Evolutionary conservation across 2,113 vertebrate species (phyloP), one percentile per base, ranked within the genome.

Genomic region (Malurus cyaneus): DNA sequence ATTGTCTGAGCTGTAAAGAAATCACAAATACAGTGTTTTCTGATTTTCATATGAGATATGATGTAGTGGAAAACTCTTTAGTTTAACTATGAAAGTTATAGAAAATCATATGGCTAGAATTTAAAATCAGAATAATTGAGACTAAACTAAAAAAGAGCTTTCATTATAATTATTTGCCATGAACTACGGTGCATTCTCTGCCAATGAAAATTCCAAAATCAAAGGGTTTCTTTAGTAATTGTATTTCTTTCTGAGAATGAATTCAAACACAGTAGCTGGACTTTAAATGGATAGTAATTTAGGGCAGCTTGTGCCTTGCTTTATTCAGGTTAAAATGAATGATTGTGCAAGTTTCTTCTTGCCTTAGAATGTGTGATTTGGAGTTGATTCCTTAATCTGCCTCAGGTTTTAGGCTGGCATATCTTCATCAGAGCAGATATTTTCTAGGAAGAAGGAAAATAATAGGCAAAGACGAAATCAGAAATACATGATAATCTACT

Each of bases 371-470:
- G 12, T 77, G 26, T 50, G 62, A 78, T 86, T 84, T 89, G 41
- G 28, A 60, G 26, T 42, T 64, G 44, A 34, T 82, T 91, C 34
- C 89, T 93, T 46, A 81, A 4, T 57, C 57, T 79, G 2, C 49
- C 41, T 74, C 28, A 29, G 14, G 4, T 60, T 91, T 89, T 87
- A 20, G 50, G 16, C 36, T 70, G 70, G 20, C 5, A 6, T 85
- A 41, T 69, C 61, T 94, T 83, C 23, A 67, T 44, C 61, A 67
- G 39, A 62, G 14, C 18, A 69, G 12, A 3, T 80, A 32, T 90
- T 89, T 94, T 42, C n/a, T 71, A 53, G 66, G 62, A 89, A 89
- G 46, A 74, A 81, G 59, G 29, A 72, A 80, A 69, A 52, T 49
- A 69, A 80, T 62, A 78, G 24, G 9, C 47, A 62, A 91, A 76